Conservation (phyloP, 2,797 vertebrate genomes). For the Helostoma temminkii region DNA sequence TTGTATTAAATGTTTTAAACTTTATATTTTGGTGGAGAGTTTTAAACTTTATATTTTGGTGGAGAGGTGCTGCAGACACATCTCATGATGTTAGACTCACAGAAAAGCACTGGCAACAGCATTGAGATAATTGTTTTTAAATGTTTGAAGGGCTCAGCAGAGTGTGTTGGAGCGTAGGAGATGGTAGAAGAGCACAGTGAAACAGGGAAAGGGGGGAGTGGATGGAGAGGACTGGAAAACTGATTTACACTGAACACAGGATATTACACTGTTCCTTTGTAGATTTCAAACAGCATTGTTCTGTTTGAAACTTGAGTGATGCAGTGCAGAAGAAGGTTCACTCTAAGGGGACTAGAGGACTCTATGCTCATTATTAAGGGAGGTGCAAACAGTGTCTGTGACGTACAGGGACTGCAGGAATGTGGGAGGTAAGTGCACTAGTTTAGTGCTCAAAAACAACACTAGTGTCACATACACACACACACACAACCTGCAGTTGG, state of each 20-base stretch:
- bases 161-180: too few species aligned
- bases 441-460: constrained; percentile 57
- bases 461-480: constrained; percentile 57
- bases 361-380: constrained; percentile 18
- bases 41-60: too few species aligned
- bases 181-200: too few species aligned
- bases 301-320: constrained; percentile 41
- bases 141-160: neutral
- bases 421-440: constrained; percentile 37
- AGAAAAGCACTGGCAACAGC: too few species aligned
- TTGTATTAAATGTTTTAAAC: too few species aligned
- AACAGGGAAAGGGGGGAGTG: too few species aligned
- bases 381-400: constrained; percentile 49
- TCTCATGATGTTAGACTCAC: too few species aligned
- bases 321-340: constrained; percentile 29
- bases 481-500: constrained; percentile 81
- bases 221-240: too few species aligned
- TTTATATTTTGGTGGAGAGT: too few species aligned
- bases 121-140: too few species aligned
- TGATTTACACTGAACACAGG: constrained; percentile 11
- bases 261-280: constrained; percentile 53
- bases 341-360: constrained; percentile 12
- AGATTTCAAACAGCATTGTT: constrained; percentile 30
- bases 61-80: too few species aligned
- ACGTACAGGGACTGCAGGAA: constrained; percentile 39